Evolutionary conservation across 2,888 invertebrate genomes (phyloP), one percentile per base, ranked within the genome.

Genomic region (Diaperis boleti): DNA sequence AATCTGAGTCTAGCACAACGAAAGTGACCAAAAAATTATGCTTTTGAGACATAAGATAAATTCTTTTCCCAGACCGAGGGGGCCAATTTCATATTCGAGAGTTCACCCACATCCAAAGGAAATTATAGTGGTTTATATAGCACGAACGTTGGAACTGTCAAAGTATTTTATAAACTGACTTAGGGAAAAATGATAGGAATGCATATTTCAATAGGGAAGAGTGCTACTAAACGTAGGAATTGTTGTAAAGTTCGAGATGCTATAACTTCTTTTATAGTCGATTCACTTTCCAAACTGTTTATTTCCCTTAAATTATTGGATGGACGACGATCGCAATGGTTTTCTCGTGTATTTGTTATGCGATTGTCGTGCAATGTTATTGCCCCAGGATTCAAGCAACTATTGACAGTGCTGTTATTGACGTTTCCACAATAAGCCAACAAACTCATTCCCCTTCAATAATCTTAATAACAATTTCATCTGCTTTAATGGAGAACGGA

Each of bases 221-320:
- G 37, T 44, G 49, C 59, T 20, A 59, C 49, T 59, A 59, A 59
- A 59, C 49, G 59, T 59, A 59, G 26, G 39, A 59, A 59, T 59
- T 56, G 33, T 22, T 56, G 44, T 45, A 56, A 59, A 59, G 22
- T 60, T 60, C 31, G 41, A 37, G 31, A 47, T 37, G 57, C 22
- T 47, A 57, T 57, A 31, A 45, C 47, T 14, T 20, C 59, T 60
- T 60, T 60, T 52, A 60, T 35, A 14, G 50, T 7, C 50, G 50
- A 7, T 7, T 18, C 59, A 31, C 31, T 60, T 52, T 52, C 59
- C 44, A 33, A 60, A 44, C 52, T 60, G 42, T 60, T 60, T 60
- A 60, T 60, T 60, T 50, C 59, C 44, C 22, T 20, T 59, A 49
- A 59, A 59, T 59, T 59, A 59, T 59, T n/a, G 59, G 29, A 59